A percentile compares a stretch with the other conserved stretches of the same genome.
Evolutionary conservation across 2,888 invertebrate genomes (phyloP).

Genomic region (Callinectes sapidus): DNA sequence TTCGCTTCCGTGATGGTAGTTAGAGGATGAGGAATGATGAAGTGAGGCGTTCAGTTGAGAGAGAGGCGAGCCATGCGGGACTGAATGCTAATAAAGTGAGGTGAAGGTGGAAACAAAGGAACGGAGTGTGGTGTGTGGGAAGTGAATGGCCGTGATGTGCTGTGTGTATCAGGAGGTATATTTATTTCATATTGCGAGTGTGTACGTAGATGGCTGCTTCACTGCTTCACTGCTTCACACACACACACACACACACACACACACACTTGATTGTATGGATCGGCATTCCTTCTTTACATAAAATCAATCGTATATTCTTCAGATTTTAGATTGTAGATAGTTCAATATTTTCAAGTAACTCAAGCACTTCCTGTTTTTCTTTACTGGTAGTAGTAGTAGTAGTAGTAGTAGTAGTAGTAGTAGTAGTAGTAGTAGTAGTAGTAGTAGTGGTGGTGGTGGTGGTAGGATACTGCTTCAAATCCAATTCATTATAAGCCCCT

Average conservation of each 20-base stretch:
- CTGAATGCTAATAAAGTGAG: neutral
- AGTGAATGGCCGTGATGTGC: too few relatives aligned
- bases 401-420: slow-evolving; percentile 1
- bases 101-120: neutral
- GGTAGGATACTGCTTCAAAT: too few relatives aligned
- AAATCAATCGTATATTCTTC: too few relatives aligned
- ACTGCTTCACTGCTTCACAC: neutral
- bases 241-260: neutral
- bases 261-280: neutral
- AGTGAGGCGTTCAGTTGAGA: neutral
- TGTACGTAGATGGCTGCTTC: neutral
- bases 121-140: neutral
- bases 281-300: too few relatives aligned
- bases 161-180: neutral
- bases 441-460: neutral
- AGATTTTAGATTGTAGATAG: too few relatives aligned
- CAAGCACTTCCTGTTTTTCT: too few relatives aligned
- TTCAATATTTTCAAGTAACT: too few relatives aligned
- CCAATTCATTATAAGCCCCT: too few relatives aligned
- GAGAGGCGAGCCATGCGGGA: neutral
- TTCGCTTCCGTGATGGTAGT: neutral
- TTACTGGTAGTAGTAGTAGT: neutral
- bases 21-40: neutral
- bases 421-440: neutral
- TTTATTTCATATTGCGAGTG: neutral